Evolutionary conservation across 2,888 invertebrate genomes (phyloP).

Genomic region (Trissolcus brochymenae): DNA sequence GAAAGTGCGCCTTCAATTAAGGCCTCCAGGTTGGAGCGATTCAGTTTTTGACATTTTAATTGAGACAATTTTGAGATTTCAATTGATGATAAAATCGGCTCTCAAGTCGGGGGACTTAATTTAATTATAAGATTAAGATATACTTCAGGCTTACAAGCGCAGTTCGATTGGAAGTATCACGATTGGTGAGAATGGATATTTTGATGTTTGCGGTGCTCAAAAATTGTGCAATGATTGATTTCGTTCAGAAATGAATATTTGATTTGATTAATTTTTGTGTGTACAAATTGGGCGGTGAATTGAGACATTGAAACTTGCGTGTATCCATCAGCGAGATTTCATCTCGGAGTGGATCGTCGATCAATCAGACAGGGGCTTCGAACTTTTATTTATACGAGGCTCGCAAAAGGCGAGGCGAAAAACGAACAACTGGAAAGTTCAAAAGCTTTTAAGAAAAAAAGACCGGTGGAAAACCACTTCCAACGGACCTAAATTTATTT

Average conservation of each 20-base stretch:
- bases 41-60: constrained; percentile 4
- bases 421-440: constrained; percentile 28
- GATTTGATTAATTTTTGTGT: too few relatives aligned
- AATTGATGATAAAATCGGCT: background rate
- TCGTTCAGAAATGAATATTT: too few relatives aligned
- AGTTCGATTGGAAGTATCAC: background rate
- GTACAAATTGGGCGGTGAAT: background rate
- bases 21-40: background rate
- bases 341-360: constrained; percentile 30
- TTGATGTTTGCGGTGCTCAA: too few relatives aligned
- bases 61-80: constrained; percentile 4
- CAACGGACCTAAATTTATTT: constrained; percentile 52
- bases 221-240: too few relatives aligned
- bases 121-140: background rate
- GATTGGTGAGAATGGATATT: too few relatives aligned
- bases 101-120: background rate
- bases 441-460: constrained; percentile 49
- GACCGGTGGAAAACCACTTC: constrained; percentile 28
- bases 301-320: constrained; percentile 1
- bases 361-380: constrained; percentile 24
- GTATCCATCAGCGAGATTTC: constrained; percentile 15
- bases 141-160: background rate
- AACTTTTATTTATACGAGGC: constrained; percentile 24
- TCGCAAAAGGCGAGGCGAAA: background rate
- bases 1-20: background rate